Base-by-base conservation (phyloP, 2,888 invertebrate species). In the Dorcus parallelipipedus region DNA sequence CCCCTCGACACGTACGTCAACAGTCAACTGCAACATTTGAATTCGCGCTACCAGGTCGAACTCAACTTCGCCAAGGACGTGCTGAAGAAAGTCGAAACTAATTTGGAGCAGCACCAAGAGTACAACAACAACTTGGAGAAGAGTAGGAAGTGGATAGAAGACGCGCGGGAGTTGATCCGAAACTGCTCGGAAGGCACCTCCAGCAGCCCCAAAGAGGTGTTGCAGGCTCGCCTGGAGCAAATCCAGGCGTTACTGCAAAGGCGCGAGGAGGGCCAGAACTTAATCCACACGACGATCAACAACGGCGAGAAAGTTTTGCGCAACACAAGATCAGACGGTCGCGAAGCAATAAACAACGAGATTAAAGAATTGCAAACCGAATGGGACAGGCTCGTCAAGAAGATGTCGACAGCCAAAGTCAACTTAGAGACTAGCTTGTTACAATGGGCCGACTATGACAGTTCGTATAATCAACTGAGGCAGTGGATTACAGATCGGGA, bases 361-460 rank as follows among this genome's bases (percentile, higher is more conserved):
- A 82, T 96, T 64, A 94, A 92, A 75, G 93, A 94, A 71, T 82
- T 97, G 38, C 94, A 95, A 79, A 89, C 85, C 58, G 95, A 96
- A 70, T 96, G 96, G 95, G 94, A 95, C 72, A 84, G 93, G 60
- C 81, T 95, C 9, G 90, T 94, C 0, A 93, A 93, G 78, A 95
- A 94, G 77, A 90, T 95, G 84, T 91, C 93, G 0, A 93, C 91
- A 0, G 91, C 93, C 1, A 95, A 95, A 78, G 94, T 94, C 9
- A 90, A 93, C 69, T 78, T 97, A 40, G 96, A 97, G 78, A 94
- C 94, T 0, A 90, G 90, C 67, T 80, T 95, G 9, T 81, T 96
- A 42, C 95, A 97, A 84, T 97, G 96, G 96, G 94, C 95, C 6
- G 95, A 96, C 74, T 97, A 95, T 76, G 95, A 93, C 74, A 95